These are phyloP conservation scores for Lophochroa leadbeateri DNA, from an alignment of 2,113 vertebrate species.

Conservation along the genomic window DNA sequence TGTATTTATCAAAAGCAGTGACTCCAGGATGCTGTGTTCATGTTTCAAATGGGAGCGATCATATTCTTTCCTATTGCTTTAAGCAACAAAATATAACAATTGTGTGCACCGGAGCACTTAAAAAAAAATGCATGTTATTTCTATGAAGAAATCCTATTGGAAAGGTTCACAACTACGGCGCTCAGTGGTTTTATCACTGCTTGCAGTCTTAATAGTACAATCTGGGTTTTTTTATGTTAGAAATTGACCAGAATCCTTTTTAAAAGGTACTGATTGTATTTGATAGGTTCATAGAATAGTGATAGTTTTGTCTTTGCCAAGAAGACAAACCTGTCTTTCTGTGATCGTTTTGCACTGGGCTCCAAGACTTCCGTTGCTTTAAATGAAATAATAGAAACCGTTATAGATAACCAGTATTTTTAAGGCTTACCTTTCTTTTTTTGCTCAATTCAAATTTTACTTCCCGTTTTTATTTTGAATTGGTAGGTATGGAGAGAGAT, in stretches of 20 bases:
- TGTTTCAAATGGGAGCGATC: neutral
- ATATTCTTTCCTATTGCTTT: neutral
- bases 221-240: neutral
- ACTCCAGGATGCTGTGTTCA: neutral
- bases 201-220: neutral
- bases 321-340: neutral
- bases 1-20: neutral
- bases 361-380: neutral
- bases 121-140: neutral
- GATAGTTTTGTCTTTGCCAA: neutral
- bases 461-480: neutral
- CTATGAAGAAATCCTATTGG: neutral
- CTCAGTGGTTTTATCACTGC: neutral
- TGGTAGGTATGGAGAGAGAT: neutral
- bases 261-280: neutral
- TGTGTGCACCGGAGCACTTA: neutral
- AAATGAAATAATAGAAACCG: neutral
- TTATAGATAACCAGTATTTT: neutral
- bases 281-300: neutral
- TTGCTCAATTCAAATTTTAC: neutral
- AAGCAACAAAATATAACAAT: neutral
- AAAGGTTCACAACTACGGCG: neutral
- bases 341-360: neutral
- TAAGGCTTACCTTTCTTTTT: neutral
- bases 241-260: neutral